Base-by-base conservation (phyloP, 2,888 invertebrate genomes). In the Villa cingulata region DNA sequence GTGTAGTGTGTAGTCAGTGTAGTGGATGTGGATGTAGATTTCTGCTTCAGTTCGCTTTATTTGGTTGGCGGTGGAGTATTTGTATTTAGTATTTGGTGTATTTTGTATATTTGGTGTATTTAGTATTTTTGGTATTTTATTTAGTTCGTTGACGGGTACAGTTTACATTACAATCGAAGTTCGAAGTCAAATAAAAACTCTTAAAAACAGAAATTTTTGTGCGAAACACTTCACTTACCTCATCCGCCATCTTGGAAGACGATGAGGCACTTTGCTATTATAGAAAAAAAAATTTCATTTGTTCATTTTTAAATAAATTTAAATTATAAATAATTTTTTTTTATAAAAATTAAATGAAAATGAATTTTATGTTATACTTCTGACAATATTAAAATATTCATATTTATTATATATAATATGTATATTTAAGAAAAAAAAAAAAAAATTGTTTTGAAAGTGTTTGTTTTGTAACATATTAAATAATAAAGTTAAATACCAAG, bases 41-140 rank as follows among this genome's bases (percentile, higher is more conserved):
- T 48, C 48, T 48, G 43, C 48, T 48, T 48, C 43, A 48, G 43
- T 48, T 48, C 48, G 48, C 43, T 48, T 48, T 48, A 43, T 48
- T 48, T 48, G 48, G 48, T 48, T 43, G 43, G 43, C 47, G 43
- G 47, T 42, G 47, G 29, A 32, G 29, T 32, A 32, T n/a, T n/a
- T n/a, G n/a, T n/a, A n/a, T n/a, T n/a, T n/a, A n/a, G n/a, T n/a
- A n/a, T n/a, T n/a, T n/a, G n/a, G n/a, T n/a, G n/a, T n/a, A n/a
- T n/a, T n/a, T n/a, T n/a, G n/a, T n/a, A n/a, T n/a, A n/a, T n/a
- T n/a, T n/a, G n/a, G n/a, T n/a, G n/a, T n/a, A n/a, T n/a, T n/a
- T n/a, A n/a, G n/a, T n/a, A n/a, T n/a, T n/a, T n/a, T n/a, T n/a
- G n/a, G n/a, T n/a, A n/a, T 32, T 32, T 12, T 43, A 43, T 42